Evolutionary conservation across 2,888 invertebrate genomes (phyloP).

Genomic region (Polyommatus icarus): DNA sequence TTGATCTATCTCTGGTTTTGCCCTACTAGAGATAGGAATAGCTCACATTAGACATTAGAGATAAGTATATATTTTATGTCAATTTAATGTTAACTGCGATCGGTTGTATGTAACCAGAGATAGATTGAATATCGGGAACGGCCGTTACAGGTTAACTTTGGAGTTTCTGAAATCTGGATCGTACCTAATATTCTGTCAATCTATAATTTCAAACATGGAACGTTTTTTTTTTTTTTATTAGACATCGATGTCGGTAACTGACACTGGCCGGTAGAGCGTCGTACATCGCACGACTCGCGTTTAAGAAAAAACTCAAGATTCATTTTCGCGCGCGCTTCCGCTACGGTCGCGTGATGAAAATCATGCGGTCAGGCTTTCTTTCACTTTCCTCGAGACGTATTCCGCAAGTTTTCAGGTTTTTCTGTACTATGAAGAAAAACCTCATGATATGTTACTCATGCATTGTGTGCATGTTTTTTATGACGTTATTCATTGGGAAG

Average conservation of each 20-base stretch:
- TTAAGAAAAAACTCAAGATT: slow-evolving; percentile 75
- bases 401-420: slow-evolving; percentile 49
- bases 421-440: slow-evolving; percentile 8
- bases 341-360: slow-evolving; percentile 77
- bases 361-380: slow-evolving; percentile 75
- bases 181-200: not conserved
- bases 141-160: too few relatives aligned
- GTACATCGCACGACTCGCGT: slow-evolving; percentile 49
- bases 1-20: too few relatives aligned
- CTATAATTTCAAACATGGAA: not conserved
- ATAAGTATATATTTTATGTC: too few relatives aligned
- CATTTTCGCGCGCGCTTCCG: slow-evolving; percentile 75
- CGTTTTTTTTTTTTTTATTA: not conserved
- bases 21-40: too few relatives aligned
- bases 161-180: too few relatives aligned
- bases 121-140: too few relatives aligned
- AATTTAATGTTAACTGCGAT: too few relatives aligned
- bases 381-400: slow-evolving; percentile 71
- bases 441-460: not conserved
- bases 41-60: too few relatives aligned
- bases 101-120: too few relatives aligned
- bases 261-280: slow-evolving; percentile 73
- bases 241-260: slow-evolving; percentile 50
- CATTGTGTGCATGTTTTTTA: not conserved
- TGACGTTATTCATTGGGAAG: not conserved